Conservation (phyloP, 2,797 vertebrate genomes). For the Falco peregrinus region DNA sequence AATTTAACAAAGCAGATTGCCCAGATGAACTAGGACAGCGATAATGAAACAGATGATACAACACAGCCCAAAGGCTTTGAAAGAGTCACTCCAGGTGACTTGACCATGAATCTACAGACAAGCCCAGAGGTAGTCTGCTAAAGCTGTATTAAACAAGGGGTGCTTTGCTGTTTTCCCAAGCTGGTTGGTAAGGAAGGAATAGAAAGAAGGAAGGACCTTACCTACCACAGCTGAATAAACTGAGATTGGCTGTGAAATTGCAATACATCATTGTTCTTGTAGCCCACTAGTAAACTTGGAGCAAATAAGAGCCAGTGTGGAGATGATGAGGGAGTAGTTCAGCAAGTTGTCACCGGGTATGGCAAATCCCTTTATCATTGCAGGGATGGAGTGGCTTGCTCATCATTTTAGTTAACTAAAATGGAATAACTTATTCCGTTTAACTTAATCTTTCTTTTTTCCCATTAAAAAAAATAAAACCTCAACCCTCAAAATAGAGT, state of each 20-base stretch:
- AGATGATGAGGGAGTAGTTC: background rate
- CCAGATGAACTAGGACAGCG: background rate
- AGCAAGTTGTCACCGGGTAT: background rate
- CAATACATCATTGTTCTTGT: background rate
- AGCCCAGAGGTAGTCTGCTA: background rate
- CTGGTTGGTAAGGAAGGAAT: background rate
- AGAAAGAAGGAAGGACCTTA: background rate
- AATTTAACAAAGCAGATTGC: background rate
- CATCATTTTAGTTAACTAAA: background rate
- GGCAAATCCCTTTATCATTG: background rate
- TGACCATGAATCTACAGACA: background rate
- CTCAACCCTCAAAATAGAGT: background rate
- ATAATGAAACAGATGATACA: background rate
- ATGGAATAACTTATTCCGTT: background rate
- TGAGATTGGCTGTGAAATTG: background rate
- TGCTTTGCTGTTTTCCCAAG: background rate
- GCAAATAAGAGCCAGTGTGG: background rate
- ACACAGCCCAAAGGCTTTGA: background rate
- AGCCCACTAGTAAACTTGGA: background rate
- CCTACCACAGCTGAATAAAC: background rate
- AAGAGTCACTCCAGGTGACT: background rate
- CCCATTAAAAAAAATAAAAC: background rate
- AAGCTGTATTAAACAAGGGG: background rate
- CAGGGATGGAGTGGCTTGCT: background rate
- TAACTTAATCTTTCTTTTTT: background rate